These are phyloP conservation scores for Cyphomyrus plagiostoma DNA, from an alignment of 2,113 vertebrate genomes.

Conservation along the genomic window DNA sequence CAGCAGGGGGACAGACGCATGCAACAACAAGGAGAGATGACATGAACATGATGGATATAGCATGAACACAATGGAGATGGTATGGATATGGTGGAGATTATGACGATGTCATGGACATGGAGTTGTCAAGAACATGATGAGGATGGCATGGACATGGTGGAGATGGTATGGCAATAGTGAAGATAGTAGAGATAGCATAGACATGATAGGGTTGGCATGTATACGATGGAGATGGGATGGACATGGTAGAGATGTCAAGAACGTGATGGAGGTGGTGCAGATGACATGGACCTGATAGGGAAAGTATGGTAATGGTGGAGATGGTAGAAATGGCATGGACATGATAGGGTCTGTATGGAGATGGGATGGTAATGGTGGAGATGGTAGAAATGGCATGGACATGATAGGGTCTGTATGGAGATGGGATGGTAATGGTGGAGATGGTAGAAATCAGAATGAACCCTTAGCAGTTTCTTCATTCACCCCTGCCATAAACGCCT, in stretches of 20 bases:
- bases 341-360: background rate
- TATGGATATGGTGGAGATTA: background rate
- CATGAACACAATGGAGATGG: background rate
- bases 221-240: no score
- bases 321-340: background rate
- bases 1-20: slow-evolving; percentile 46
- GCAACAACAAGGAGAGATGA: slow-evolving; percentile 51
- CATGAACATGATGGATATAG: slow-evolving; percentile 12
- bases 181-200: background rate
- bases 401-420: background rate
- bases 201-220: no score
- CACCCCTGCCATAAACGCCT: background rate
- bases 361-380: background rate
- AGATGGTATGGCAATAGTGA: background rate
- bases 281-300: background rate
- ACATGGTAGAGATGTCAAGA: background rate
- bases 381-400: background rate
- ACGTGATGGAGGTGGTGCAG: background rate
- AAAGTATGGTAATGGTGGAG: background rate
- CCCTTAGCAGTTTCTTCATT: background rate
- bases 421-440: background rate
- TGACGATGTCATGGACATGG: background rate
- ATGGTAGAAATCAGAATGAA: background rate
- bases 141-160: background rate
- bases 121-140: background rate